Percentiles rank a stretch among this genome's conserved stretches.
phyloP scores from a whole-genome alignment of 2,888 invertebrate genomes.

The Euspilapteryx auroguttella region DNA sequence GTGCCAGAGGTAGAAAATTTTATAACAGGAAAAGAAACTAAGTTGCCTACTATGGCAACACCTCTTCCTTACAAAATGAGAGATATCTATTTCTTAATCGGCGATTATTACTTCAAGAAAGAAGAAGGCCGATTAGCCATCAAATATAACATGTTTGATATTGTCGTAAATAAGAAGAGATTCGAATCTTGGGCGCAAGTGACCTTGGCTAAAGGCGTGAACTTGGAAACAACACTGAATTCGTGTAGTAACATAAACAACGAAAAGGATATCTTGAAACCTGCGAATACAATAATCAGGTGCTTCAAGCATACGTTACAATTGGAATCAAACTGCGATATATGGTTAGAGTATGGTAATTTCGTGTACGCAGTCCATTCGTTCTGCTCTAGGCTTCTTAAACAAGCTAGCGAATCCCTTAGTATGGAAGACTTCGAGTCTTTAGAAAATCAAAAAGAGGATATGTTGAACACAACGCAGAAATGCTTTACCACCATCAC shows the following conservation, averaged over 20 bases:
- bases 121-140: slow-evolving; percentile 75
- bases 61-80: slow-evolving; percentile 64
- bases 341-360: slow-evolving; percentile 91
- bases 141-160: slow-evolving; percentile 81
- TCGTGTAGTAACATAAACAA: slow-evolving; percentile 65
- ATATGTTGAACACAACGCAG: slow-evolving; percentile 76
- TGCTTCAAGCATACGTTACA: slow-evolving; percentile 82
- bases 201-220: slow-evolving; percentile 76
- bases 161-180: slow-evolving; percentile 76
- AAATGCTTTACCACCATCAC: slow-evolving; percentile 77
- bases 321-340: slow-evolving; percentile 71
- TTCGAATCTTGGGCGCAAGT: slow-evolving; percentile 94
- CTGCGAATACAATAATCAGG: slow-evolving; percentile 72
- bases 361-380: slow-evolving; percentile 90
- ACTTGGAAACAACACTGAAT: slow-evolving; percentile 79
- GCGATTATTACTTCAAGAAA: slow-evolving; percentile 90
- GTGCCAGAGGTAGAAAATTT: slow-evolving; percentile 67
- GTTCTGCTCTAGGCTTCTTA: slow-evolving; percentile 83
- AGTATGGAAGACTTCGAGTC: slow-evolving; percentile 75
- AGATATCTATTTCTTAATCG: slow-evolving; percentile 87
- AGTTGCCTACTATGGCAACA: slow-evolving; percentile 54
- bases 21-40: slow-evolving; percentile 64
- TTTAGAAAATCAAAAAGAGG: slow-evolving; percentile 75
- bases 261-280: slow-evolving; percentile 67
- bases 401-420: slow-evolving; percentile 75